Conservation (phyloP, 2,113 vertebrate genomes). For the Arothron firmamentum region DNA sequence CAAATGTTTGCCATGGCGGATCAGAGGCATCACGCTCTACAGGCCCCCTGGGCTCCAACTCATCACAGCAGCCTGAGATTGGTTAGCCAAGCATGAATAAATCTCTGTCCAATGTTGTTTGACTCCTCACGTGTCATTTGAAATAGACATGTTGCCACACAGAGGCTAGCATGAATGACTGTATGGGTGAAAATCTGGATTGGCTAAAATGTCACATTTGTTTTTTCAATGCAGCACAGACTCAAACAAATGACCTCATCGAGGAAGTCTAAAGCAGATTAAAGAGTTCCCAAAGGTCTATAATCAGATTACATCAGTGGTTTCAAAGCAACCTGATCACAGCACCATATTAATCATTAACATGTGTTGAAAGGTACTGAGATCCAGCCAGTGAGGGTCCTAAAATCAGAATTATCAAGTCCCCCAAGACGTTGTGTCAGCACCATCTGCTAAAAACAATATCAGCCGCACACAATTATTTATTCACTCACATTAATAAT, state of each 20-base stretch:
- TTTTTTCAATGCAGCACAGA: slow-evolving; percentile 13
- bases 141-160: slow-evolving; percentile 26
- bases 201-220: too few species aligned
- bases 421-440: slow-evolving; percentile 21
- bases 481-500: too few species aligned
- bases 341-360: slow-evolving; percentile 56
- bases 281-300: slow-evolving; percentile 38
- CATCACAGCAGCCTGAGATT: slow-evolving; percentile 47
- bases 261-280: slow-evolving; percentile 33
- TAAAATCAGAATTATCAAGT: slow-evolving; percentile 43
- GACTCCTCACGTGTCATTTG: slow-evolving; percentile 50
- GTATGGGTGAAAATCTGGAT: too few species aligned
- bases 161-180: background rate
- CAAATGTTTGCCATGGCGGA: slow-evolving; percentile 50
- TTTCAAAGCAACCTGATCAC: slow-evolving; percentile 40
- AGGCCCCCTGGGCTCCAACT: slow-evolving; percentile 32
- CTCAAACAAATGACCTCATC: slow-evolving; percentile 45
- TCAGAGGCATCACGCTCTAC: slow-evolving; percentile 46
- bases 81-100: slow-evolving; percentile 51
- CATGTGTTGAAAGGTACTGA: slow-evolving; percentile 45
- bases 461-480: background rate
- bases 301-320: slow-evolving; percentile 51
- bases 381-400: slow-evolving; percentile 39
- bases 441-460: slow-evolving; percentile 15
- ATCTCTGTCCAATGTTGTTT: slow-evolving; percentile 46